Conservation (phyloP, 92 coral and sea anemone genomes). For the Metridium senile region DNA sequence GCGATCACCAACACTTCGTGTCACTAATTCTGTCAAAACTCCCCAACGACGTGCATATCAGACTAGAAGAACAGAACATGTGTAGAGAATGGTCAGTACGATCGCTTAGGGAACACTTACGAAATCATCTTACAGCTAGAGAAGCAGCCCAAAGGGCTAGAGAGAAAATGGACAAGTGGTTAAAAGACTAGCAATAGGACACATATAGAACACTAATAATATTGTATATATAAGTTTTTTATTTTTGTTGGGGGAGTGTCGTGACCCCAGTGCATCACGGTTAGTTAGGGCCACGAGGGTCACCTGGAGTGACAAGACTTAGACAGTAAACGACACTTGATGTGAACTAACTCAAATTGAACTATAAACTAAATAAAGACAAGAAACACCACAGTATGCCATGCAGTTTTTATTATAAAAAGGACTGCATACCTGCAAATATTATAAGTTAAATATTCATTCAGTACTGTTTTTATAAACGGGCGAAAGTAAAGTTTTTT, state of each 20-base stretch:
- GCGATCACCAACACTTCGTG: conserved; percentile 25
- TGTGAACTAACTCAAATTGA: too few species aligned
- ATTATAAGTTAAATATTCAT: too few species aligned
- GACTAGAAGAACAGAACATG: conserved; percentile 31
- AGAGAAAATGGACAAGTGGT: neutral
- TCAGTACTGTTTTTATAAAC: too few species aligned
- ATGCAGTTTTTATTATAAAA: too few species aligned
- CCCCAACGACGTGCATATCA: conserved; percentile 4
- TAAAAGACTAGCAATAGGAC: neutral
- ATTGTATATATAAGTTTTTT: neutral
- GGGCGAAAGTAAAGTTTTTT: too few species aligned
- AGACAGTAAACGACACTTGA: too few species aligned
- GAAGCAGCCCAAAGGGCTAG: neutral
- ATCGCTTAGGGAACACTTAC: neutral
- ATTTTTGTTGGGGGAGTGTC: conserved; percentile 2
- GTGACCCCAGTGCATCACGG: conserved; percentile 6
- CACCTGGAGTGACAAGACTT: neutral
- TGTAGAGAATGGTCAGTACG: neutral
- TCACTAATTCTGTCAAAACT: conserved; percentile 25
- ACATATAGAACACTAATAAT: neutral
- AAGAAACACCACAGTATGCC: too few species aligned
- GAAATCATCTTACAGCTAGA: neutral
- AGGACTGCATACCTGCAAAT: too few species aligned
- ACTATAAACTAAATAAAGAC: too few species aligned
- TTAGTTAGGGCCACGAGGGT: neutral